Evolutionary conservation across 2,888 invertebrate genomes (phyloP), one percentile per base, ranked within the genome.

Genomic region (Tachystola acroxantha): DNA sequence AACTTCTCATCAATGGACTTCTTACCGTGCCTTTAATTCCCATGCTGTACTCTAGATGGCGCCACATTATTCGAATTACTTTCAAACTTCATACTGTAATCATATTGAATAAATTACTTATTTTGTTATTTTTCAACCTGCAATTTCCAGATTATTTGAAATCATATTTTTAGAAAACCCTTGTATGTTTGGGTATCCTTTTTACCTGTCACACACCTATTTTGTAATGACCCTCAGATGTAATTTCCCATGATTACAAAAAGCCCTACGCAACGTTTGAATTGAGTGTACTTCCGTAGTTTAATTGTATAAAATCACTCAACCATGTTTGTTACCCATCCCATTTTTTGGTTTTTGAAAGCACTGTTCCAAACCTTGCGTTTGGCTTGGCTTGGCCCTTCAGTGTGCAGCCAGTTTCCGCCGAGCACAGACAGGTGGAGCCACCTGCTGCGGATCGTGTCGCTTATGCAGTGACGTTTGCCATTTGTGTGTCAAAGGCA

Each of bases 291-390:
- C 68, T 70, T 81, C 84, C 81, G 80, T 48, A 62, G 55, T 55
- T 54, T 56, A 57, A 73, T 81, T 84, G 70, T 76, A 45, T 52
- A 46, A 43, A 60, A 35, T 66, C 69, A 68, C 65, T 81, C 64
- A 74, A 78, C 74, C 82, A 71, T 78, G 64, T 57, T 76, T 54
- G 76, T 82, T 50, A 64, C 69, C 69, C 72, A 77, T 67, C 67
- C 70, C 56, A 65, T 46, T 72, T 79, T 82, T 69, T 64, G 65
- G 58, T 52, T 68, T 75, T 27, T 27, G 13, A n/a, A 7, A 10
- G n/a, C 13, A 13, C 64, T 66, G 64, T 72, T 62, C 47, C 63
- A 67, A 55, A 42, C 46, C 50, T 54, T 55, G 55, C 65, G 63
- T 57, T 41, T 60, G 57, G 64, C 76, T 55, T 54, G 65, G 63